Conservation (phyloP, 2,888 invertebrate genomes). For the Ormyrus rosae region DNA sequence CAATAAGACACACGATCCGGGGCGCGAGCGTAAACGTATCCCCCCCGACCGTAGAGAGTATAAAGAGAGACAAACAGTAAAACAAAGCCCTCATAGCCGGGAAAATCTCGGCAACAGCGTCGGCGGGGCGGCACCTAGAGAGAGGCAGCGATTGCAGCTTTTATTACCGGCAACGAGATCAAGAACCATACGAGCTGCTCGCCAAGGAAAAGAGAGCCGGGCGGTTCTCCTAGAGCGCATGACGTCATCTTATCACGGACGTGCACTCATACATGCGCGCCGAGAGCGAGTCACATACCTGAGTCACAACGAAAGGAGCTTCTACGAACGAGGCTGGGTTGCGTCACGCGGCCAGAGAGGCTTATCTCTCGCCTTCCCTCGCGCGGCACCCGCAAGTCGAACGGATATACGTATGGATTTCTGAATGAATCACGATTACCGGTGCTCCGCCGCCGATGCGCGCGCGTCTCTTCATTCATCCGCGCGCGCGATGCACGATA, state of each 20-base stretch:
- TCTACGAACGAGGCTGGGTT: constrained; percentile 36
- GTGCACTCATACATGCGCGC: background rate
- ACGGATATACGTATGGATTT: constrained; percentile 10
- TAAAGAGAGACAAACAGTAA: too few species aligned
- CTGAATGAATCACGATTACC: constrained; percentile 46
- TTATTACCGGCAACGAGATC: constrained; percentile 29
- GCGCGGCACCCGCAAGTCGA: background rate
- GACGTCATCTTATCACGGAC: constrained; percentile 30
- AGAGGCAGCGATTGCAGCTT: constrained; percentile 17
- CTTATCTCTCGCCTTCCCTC: constrained; percentile 27
- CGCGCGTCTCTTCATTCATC: constrained; percentile 14
- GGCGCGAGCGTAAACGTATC: too few species aligned
- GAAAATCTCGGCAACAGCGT: too few species aligned
- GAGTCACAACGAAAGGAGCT: constrained; percentile 40
- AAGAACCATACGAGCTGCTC: constrained; percentile 23
- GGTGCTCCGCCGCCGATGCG: background rate
- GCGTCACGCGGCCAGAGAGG: constrained; percentile 13
- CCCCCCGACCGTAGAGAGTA: too few species aligned
- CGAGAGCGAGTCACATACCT: constrained; percentile 12
- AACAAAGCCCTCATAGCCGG: too few species aligned
- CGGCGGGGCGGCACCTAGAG: too few species aligned
- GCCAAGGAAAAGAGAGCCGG: constrained; percentile 16
- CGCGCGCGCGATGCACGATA: background rate
- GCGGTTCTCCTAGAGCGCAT: constrained; percentile 3
- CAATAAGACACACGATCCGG: too few species aligned